Conservation (phyloP, 2,113 vertebrate genomes). For the Onychorhynchus coronatus region DNA sequence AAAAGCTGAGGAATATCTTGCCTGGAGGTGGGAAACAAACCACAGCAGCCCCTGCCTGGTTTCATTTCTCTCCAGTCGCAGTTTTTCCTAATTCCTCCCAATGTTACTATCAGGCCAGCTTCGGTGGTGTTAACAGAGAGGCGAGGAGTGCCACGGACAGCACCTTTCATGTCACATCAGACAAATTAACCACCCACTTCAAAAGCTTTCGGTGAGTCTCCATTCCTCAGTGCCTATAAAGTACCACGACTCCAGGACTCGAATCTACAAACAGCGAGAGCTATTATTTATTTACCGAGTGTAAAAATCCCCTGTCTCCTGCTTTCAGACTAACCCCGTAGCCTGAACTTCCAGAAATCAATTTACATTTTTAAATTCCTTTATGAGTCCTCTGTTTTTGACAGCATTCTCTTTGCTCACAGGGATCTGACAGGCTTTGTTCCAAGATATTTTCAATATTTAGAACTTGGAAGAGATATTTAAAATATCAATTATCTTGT, state of each 20-base stretch:
- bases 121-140: not conserved
- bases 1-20: not conserved
- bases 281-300: conserved; percentile 32
- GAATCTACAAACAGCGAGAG: not conserved
- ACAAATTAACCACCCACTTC: conserved; percentile 36
- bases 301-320: not conserved
- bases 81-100: conserved; percentile 3
- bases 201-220: not conserved
- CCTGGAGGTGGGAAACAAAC: not conserved
- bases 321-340: not conserved
- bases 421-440: conserved; percentile 43
- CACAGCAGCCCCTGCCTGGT: not conserved
- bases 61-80: not conserved
- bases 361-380: conserved; percentile 47
- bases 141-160: not conserved
- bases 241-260: not conserved
- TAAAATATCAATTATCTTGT: conserved; percentile 55
- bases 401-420: not conserved
- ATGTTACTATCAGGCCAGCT: not conserved
- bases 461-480: conserved; percentile 17
- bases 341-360: conserved; percentile 51
- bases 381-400: conserved; percentile 11
- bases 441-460: conserved; percentile 49
- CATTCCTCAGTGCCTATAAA: not conserved
- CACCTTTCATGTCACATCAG: conserved; percentile 40